phyloP scores from a whole-genome alignment of 2,113 vertebrate species.

The Pterophyllum scalare region DNA sequence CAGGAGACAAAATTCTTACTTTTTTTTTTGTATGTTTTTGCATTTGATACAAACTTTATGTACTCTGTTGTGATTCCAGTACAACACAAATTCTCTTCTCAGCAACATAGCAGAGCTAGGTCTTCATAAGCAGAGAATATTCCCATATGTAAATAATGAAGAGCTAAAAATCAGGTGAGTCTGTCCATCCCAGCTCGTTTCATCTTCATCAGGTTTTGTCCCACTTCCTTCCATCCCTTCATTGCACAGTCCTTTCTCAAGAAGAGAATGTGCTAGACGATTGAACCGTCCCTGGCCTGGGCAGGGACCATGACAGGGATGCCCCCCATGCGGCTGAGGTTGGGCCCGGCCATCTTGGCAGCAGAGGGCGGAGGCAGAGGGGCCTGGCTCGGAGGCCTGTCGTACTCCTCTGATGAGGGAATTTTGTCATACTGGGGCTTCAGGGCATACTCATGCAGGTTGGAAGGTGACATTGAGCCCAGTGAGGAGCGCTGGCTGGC shows the following conservation, averaged over 20 bases:
- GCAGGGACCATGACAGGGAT: constrained; percentile 97
- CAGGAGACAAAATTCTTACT: constrained; percentile 56
- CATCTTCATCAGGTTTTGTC: constrained; percentile 47
- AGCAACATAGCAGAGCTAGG: constrained; percentile 52
- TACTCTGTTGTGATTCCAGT: constrained; percentile 61
- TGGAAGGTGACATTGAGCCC: constrained; percentile 98
- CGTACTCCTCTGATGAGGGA: constrained; percentile 89
- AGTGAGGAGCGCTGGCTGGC: constrained; percentile 96
- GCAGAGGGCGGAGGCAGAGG: constrained; percentile 82
- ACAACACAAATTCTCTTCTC: constrained; percentile 21
- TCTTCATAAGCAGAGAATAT: constrained; percentile 41
- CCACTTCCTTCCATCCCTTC: not conserved
- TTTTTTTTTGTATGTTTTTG: constrained; percentile 25
- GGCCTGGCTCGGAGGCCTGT: constrained; percentile 83
- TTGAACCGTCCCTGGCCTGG: constrained; percentile 96
- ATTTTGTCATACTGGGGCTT: constrained; percentile 95
- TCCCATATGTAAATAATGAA: constrained; percentile 43
- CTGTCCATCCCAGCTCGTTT: constrained; percentile 19
- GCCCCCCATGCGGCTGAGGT: constrained; percentile 97
- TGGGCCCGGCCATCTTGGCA: constrained; percentile 89
- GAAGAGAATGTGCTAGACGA: constrained; percentile 84
- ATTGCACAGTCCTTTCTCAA: not conserved
- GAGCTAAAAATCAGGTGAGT: constrained; percentile 41
- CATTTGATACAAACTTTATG: constrained; percentile 68
- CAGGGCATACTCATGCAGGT: constrained; percentile 90